phyloP scores from a whole-genome alignment of 2,888 invertebrate species.

The Erebia aethiops region DNA sequence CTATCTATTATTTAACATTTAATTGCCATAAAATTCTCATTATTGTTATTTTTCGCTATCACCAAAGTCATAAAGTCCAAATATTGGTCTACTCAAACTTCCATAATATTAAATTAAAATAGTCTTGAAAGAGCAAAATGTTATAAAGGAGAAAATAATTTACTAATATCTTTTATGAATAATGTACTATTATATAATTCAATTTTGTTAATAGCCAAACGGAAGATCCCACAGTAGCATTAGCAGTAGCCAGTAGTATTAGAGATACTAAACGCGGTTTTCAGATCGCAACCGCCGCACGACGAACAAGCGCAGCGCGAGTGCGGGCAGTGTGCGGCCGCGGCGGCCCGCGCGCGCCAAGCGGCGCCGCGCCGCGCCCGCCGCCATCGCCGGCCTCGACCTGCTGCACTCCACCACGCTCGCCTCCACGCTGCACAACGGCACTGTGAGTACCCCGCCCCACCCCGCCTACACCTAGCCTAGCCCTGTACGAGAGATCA shows the following conservation, averaged over 20 bases:
- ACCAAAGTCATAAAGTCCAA: no score
- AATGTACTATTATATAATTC: no score
- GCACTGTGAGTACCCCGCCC: constrained; percentile 69
- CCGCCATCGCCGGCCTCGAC: constrained; percentile 92
- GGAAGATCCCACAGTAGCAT: background rate
- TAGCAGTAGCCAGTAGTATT: constrained; percentile 11
- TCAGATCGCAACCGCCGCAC: constrained; percentile 71
- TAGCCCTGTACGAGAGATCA: no score
- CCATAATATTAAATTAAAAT: no score
- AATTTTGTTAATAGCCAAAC: background rate
- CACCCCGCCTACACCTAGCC: background rate
- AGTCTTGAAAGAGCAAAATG: no score
- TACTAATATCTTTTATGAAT: no score
- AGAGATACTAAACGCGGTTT: background rate
- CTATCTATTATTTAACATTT: background rate
- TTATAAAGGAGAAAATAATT: no score
- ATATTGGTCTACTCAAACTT: no score
- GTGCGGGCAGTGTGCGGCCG: constrained; percentile 73
- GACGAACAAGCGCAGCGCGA: constrained; percentile 72
- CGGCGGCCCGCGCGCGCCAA: constrained; percentile 65
- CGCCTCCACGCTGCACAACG: constrained; percentile 91
- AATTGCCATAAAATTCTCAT: no score
- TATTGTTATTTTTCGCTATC: no score
- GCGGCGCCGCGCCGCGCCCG: constrained; percentile 78
- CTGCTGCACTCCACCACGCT: constrained; percentile 94